Conservation (phyloP, 2,797 vertebrate genomes). For the Tokudaia muenninki region DNA sequence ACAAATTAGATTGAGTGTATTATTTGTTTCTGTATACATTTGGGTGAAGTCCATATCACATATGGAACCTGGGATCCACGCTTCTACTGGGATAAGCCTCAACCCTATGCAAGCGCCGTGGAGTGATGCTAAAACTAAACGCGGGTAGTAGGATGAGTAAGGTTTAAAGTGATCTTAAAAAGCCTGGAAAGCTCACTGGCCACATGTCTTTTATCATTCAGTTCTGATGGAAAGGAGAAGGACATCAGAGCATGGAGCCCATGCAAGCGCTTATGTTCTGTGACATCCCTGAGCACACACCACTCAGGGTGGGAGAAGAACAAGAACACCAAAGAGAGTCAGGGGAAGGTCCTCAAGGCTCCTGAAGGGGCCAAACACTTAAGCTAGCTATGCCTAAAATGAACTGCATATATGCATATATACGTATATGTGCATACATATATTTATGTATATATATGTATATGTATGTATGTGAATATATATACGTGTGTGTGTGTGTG, state of each 20-base stretch:
- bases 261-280: accelerated
- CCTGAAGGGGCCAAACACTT: not conserved
- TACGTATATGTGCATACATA: not conserved
- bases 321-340: not conserved
- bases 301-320: not conserved
- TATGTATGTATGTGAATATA: too few relatives aligned
- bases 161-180: not conserved
- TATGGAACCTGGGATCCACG: not conserved
- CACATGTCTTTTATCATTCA: not conserved
- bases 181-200: not conserved
- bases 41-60: not conserved
- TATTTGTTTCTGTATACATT: not conserved
- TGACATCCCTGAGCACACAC: not conserved
- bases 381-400: not conserved
- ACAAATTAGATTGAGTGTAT: not conserved
- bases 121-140: not conserved
- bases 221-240: not conserved
- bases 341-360: not conserved
- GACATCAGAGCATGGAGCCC: not conserved
- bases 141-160: not conserved
- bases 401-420: not conserved
- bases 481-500: too few relatives aligned
- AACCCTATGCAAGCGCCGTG: not conserved
- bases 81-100: not conserved
- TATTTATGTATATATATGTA: too few relatives aligned